Percentiles rank a stretch among this genome's conserved stretches.
Evolutionary conservation across 2,113 vertebrate genomes (phyloP).

Genomic region (Protomyctophum bolini): DNA sequence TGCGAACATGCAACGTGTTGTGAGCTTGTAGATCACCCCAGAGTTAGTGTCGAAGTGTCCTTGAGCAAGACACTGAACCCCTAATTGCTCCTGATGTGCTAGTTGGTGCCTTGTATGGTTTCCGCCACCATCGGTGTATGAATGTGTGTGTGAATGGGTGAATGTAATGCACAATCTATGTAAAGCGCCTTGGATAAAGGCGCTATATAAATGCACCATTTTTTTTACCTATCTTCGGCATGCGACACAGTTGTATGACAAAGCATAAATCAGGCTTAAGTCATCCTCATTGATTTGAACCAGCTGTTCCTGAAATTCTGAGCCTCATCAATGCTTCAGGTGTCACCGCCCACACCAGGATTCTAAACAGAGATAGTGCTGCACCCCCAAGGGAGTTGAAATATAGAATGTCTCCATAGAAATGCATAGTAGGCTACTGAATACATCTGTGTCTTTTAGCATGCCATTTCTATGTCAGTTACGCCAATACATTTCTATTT

Average conservation of each 20-base stretch:
- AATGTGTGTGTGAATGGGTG: no score
- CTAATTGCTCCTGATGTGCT: no score
- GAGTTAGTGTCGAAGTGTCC: no score
- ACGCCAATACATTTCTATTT: background rate
- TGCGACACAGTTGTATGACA: background rate
- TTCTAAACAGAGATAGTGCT: background rate
- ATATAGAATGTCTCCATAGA: background rate
- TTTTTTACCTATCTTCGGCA: conserved; percentile 14
- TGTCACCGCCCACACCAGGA: background rate
- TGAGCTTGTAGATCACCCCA: no score
- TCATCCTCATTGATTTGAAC: conserved; percentile 5
- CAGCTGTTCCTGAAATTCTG: background rate
- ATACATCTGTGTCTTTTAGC: background rate
- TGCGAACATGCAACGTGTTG: no score
- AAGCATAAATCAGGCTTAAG: background rate
- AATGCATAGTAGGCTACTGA: background rate
- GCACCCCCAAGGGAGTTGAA: background rate
- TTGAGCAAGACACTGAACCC: no score
- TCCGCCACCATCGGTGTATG: no score
- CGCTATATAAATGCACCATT: no score
- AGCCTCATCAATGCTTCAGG: background rate
- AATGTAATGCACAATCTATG: no score
- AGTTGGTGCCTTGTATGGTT: no score
- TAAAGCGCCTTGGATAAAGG: no score
- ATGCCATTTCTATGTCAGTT: background rate